phyloP scores from a whole-genome alignment of 2,113 vertebrate genomes.

The Etheostoma spectabile region DNA sequence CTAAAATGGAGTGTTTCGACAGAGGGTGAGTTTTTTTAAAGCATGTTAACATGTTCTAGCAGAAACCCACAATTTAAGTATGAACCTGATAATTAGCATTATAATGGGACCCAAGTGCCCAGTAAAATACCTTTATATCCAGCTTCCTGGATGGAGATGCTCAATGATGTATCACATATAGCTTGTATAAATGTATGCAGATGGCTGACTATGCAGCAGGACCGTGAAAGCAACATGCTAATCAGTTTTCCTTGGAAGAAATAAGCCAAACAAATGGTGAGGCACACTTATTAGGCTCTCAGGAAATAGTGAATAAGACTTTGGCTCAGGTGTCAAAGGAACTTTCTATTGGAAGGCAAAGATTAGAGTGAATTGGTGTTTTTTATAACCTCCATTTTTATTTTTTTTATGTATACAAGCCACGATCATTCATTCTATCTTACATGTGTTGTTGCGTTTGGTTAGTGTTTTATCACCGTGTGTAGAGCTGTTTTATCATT shows the following conservation, averaged over 20 bases:
- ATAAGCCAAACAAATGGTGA: conserved; percentile 34
- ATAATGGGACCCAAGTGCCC: background rate
- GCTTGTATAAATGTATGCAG: conserved; percentile 1
- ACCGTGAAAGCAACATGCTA: conserved; percentile 33
- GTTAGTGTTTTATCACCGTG: conserved; percentile 9
- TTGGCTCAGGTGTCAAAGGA: conserved; percentile 28
- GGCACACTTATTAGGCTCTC: conserved; percentile 25
- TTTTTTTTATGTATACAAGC: no score
- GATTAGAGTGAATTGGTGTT: conserved; percentile 8
- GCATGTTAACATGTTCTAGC: no score
- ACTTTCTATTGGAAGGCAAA: background rate
- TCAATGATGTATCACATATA: background rate
- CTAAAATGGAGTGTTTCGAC: no score
- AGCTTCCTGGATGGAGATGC: conserved; percentile 2
- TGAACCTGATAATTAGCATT: no score
- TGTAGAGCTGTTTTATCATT: background rate
- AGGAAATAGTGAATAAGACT: conserved; percentile 55
- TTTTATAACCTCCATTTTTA: conserved; percentile 17
- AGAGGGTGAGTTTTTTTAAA: no score
- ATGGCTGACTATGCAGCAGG: conserved; percentile 1
- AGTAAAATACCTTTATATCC: background rate
- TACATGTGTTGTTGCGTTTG: conserved; percentile 1
- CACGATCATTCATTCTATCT: background rate
- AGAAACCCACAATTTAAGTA: no score
- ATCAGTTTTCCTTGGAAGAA: conserved; percentile 44